A percentile compares a stretch with the other conserved stretches of the same genome.
Conservation (phyloP, 2,113 vertebrate species). For the Empidonax alnorum region DNA sequence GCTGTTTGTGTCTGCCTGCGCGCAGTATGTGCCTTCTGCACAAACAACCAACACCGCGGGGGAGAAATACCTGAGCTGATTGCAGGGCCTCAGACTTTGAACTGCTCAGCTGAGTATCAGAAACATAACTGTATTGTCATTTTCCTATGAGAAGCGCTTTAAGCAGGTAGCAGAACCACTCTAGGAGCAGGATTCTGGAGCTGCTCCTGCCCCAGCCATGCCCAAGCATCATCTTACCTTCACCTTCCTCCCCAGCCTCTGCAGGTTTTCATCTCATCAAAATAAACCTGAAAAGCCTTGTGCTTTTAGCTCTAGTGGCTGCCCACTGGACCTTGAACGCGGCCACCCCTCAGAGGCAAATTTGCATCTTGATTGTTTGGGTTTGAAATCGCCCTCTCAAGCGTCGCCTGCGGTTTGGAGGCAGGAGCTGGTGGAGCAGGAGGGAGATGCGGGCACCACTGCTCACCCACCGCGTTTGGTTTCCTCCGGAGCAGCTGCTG, state of each 20-base stretch:
- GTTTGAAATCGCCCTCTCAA: not conserved
- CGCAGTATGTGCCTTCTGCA: not conserved
- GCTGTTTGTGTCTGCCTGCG: not conserved
- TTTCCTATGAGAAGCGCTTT: not conserved
- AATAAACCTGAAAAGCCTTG: not conserved
- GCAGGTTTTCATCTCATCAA: not conserved
- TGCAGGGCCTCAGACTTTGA: fast-evolving
- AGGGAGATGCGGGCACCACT: not conserved
- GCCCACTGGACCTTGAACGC: not conserved
- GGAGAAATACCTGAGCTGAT: not conserved
- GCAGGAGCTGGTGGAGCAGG: not conserved
- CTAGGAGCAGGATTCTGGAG: not conserved
- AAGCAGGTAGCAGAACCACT: not conserved
- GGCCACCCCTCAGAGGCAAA: not conserved
- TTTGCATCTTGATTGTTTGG: not conserved
- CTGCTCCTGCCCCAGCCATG: not conserved
- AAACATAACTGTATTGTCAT: fast-evolving
- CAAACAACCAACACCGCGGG: not conserved
- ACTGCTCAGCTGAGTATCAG: not conserved
- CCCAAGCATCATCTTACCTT: not conserved
- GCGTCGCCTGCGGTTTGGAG: not conserved
- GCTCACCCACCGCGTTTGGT: fast-evolving
- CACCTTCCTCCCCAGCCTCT: not conserved
- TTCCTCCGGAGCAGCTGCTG: not conserved
- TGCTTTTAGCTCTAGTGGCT: not conserved